Evolutionary conservation across 2,113 vertebrate genomes (phyloP).

Genomic region (Cyprinus carpio): DNA sequence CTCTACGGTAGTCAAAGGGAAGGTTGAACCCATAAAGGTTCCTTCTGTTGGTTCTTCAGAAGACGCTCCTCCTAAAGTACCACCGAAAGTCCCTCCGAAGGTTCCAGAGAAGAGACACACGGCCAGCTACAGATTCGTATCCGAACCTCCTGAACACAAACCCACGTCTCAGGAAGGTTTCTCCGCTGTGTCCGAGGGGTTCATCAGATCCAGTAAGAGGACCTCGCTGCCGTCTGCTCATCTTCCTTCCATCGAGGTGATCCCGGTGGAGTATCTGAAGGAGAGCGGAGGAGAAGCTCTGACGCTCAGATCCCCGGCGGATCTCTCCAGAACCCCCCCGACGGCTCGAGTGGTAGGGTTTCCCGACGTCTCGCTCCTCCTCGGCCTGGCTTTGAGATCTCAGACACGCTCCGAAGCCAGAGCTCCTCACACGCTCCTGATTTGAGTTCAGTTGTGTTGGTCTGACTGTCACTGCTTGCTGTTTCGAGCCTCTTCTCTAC

Average conservation of each 20-base stretch:
- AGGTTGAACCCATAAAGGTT: neutral
- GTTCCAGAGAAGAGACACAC: conserved; percentile 69
- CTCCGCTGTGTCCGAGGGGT: conserved; percentile 42
- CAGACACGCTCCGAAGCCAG: conserved; percentile 39
- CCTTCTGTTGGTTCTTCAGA: neutral
- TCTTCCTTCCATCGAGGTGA: no score
- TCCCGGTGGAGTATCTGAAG: no score
- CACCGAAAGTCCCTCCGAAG: no score
- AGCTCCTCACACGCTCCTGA: conserved; percentile 44
- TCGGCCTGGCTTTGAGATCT: conserved; percentile 50
- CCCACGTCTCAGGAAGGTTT: conserved; percentile 72
- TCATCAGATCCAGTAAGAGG: conserved; percentile 73
- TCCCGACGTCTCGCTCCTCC: neutral
- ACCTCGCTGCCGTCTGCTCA: conserved; percentile 1
- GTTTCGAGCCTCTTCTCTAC: neutral
- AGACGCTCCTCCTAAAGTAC: neutral
- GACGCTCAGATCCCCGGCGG: no score
- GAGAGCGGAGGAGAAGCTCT: no score
- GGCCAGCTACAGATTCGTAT: conserved; percentile 79
- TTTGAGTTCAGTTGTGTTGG: conserved; percentile 15
- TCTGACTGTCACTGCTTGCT: conserved; percentile 39
- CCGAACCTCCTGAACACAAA: conserved; percentile 63
- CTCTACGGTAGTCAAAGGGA: neutral
- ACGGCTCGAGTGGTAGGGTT: conserved; percentile 78
- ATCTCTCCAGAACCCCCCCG: conserved; percentile 78